Base-by-base conservation (phyloP, 1,140 invertebrate genomes). In the Brachionus calyciflorus region DNA sequence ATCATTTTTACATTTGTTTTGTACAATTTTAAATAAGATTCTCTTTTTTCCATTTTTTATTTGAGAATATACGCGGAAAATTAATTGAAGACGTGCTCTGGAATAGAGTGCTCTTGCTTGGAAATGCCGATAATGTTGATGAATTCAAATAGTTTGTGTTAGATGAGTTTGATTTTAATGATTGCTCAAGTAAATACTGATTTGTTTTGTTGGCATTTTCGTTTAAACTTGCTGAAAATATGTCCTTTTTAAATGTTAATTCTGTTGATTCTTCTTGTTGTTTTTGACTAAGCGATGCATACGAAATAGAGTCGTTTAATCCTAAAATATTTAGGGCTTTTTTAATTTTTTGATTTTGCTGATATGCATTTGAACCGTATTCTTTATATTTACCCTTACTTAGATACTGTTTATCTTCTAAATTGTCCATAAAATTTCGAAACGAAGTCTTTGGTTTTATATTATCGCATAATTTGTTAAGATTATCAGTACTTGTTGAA, bases 21-120 rank as follows among this genome's bases (percentile, higher is more conserved):
- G n/a, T n/a, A n/a, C n/a, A 37, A 37, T 5, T 37, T 65, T 41
- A 65, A 44, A 65, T 65, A 44, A 65, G 19, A 65, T 65, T 65
- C 28, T 65, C 60, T 44, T 65, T 65, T 65, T 65, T 65, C 33
- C 37, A 65, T 46, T 65, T 65, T 65, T 65, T 65, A 24, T 65
- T 65, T 0, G 60, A 41, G 17, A 65, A 65, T 30, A 65, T 44
- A 24, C 40, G 6, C 60, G 60, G 60, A 65, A 65, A 65, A 19
- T 65, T 65, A 12, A 65, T 65, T 24, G 60, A 44, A 24, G 60
- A 26, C n/a, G 60, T 24, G 24, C 40, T 65, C 24, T 65, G 60
- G 26, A 65, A 65, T 41, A 65, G 24, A 0, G 60, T 44, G 24
- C 40, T 26, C 44, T 44, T 65, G 26, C 55, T 60, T 7, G 55